Conservation (phyloP, 2,888 invertebrate genomes). For the Sphaerophoria taeniata region DNA sequence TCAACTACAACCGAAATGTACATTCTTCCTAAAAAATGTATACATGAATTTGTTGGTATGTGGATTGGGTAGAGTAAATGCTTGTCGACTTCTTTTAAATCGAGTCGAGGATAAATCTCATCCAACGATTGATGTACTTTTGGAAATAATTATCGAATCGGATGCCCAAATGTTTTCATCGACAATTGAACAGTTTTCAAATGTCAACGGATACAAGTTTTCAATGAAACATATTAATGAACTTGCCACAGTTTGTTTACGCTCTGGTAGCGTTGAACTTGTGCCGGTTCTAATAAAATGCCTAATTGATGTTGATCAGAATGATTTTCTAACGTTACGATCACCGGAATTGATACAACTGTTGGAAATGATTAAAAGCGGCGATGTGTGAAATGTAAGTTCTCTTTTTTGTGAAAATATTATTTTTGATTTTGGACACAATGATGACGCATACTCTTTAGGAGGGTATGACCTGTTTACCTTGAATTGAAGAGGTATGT, state of each 20-base stretch:
- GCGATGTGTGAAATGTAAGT: constrained; percentile 41
- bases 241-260: constrained; percentile 52
- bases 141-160: constrained; percentile 76
- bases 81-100: constrained; percentile 60
- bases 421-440: not conserved
- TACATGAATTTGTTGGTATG: constrained; percentile 13
- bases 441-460: not conserved
- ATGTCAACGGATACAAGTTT: constrained; percentile 71
- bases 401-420: not conserved
- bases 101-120: constrained; percentile 34
- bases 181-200: constrained; percentile 73
- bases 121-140: constrained; percentile 70
- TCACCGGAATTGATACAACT: constrained; percentile 58
- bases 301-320: constrained; percentile 58
- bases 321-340: constrained; percentile 50
- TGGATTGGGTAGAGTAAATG: constrained; percentile 54
- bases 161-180: constrained; percentile 75
- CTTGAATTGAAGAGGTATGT: constrained; percentile 55
- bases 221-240: constrained; percentile 67
- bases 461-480: constrained; percentile 16
- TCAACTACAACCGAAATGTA: constrained; percentile 74
- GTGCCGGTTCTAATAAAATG: constrained; percentile 57
- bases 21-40: constrained; percentile 55
- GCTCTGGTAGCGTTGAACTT: constrained; percentile 53
- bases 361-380: constrained; percentile 57